These are phyloP conservation scores for Tinamus major DNA, from an alignment of 2,797 vertebrate genomes.

Conservation along the genomic window DNA sequence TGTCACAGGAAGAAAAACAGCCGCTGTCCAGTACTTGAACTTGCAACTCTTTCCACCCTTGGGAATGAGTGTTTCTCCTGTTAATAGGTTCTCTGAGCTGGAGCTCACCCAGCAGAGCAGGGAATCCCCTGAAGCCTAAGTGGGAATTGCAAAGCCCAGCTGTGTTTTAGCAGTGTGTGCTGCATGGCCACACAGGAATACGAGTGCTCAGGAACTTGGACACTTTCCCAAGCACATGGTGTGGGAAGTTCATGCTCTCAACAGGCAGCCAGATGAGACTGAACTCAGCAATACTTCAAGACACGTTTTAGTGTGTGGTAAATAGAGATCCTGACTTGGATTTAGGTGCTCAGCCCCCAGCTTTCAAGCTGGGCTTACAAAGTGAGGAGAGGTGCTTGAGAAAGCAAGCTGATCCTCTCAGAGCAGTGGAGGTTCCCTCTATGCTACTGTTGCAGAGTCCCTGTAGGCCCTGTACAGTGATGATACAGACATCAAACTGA, in stretches of 20 bases:
- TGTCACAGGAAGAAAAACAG: not conserved
- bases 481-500: accelerated
- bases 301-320: no score
- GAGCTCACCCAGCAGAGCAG: not conserved
- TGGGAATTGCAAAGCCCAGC: not conserved
- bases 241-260: no score
- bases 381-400: not conserved
- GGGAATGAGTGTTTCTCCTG: accelerated
- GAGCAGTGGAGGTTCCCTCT: not conserved
- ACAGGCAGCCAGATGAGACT: no score
- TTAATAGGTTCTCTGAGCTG: not conserved
- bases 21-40: not conserved
- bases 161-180: not conserved
- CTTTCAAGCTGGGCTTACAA: not conserved
- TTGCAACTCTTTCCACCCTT: not conserved
- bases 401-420: not conserved
- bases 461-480: accelerated
- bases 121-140: not conserved
- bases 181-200: no score
- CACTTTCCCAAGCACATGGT: no score
- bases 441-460: not conserved
- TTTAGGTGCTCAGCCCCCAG: not conserved
- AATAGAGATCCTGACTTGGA: no score
- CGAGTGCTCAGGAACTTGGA: no score
- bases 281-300: no score